phyloP scores from a whole-genome alignment of 2,113 vertebrate genomes.

The Pseudopipra pipra region DNA sequence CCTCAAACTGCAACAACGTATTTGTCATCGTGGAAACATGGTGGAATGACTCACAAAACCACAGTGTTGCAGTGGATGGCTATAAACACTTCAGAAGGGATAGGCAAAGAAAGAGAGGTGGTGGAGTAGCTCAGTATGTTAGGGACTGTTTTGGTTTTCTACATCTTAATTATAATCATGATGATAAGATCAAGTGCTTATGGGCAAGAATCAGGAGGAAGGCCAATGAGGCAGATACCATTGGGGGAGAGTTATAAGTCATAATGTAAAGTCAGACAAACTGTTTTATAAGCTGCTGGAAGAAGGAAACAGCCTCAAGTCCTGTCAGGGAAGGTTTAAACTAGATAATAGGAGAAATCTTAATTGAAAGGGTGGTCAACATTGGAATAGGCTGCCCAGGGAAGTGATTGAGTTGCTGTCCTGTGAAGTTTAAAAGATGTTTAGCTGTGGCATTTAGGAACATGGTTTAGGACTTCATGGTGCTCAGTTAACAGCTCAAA shows the following conservation, averaged over 20 bases:
- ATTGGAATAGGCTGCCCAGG: not conserved
- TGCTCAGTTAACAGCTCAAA: not conserved
- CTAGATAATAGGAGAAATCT: not conserved
- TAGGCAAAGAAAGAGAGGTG: not conserved
- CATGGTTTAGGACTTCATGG: not conserved
- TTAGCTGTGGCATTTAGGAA: not conserved
- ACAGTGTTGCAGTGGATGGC: not conserved
- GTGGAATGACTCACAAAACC: not conserved
- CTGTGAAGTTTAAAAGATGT: not conserved
- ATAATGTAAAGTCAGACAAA: not conserved
- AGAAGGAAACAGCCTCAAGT: not conserved
- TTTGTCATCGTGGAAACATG: not conserved
- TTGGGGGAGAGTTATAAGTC: not conserved
- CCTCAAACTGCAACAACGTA: not conserved
- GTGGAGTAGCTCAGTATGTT: not conserved
- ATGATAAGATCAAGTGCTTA: not conserved
- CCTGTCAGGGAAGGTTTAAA: not conserved
- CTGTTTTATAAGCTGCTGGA: not conserved
- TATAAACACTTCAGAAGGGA: not conserved
- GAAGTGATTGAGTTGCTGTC: not conserved
- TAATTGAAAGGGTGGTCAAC: not conserved
- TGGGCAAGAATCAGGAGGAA: not conserved
- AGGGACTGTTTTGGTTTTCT: not conserved
- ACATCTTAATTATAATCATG: not conserved
- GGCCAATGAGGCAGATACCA: not conserved